Evolutionary conservation across 1,140 invertebrate genomes (phyloP), one percentile per base, ranked within the genome.

Genomic region (Sycophila sp.): DNA sequence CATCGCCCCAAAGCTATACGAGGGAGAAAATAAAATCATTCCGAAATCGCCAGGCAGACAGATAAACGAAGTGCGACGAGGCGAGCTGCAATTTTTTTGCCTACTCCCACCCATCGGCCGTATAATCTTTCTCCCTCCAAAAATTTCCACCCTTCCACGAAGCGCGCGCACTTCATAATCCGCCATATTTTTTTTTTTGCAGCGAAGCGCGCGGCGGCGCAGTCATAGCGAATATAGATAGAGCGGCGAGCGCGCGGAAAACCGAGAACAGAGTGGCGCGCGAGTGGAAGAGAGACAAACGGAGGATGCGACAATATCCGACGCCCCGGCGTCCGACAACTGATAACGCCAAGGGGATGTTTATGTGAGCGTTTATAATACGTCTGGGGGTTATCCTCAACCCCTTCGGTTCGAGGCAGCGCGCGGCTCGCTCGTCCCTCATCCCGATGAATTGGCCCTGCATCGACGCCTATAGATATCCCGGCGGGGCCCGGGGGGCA

Each of bases 251-350:
- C 28, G 40, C 24, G 51, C 32, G 15, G n/a, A 30, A 36, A 24
- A 49, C 15, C 11, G 40, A 30, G 51, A 34, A 32, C 15, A 30
- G 15, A 3, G 42, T 26, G 3, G 55, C 59, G 59, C 72, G 47
- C 51, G 69, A 69, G 75, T 75, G 76, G 76, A 75, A 45, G 74
- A 73, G 78, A 80, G 80, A 77, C 74, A 77, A 77, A 78, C 77
- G 76, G 83, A 85, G 85, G 85, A 86, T 86, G 84, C 84, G 84
- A 86, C 85, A 86, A 86, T 86, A 86, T 86, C 85, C 85, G 85
- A 81, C 83, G 81, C 80, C 81, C 85, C 85, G 85, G 84, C 85
- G 85, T 84, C 85, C 85, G 83, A 85, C 84, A 84, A 86, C 85
- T 86, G 85, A 86, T 86, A 86, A 86, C 83, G 82, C 81, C 79